phyloP scores from a whole-genome alignment of 2,113 vertebrate genomes.

The Poeciliopsis turrubarensis region DNA sequence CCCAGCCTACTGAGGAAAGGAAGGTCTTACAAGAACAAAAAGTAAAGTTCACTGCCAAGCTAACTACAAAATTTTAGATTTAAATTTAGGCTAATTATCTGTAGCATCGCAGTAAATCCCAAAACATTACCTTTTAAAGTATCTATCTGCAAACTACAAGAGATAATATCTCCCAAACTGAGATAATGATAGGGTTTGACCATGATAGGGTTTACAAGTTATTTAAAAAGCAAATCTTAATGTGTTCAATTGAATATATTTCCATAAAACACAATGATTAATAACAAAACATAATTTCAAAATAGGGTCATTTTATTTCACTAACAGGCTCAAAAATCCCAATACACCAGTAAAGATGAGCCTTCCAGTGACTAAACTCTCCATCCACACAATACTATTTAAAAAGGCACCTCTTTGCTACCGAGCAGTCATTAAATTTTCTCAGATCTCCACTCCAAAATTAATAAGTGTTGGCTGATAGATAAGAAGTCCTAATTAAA shows the following conservation, averaged over 20 bases:
- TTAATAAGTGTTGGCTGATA: not conserved
- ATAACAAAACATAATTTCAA: not conserved
- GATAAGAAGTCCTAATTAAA: constrained; percentile 1
- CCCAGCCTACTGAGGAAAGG: too few species aligned
- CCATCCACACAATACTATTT: not conserved
- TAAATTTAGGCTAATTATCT: not conserved
- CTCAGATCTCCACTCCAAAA: not conserved
- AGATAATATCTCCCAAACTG: not conserved
- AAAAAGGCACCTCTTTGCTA: not conserved
- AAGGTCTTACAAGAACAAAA: too few species aligned
- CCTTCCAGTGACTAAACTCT: not conserved
- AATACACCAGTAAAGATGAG: not conserved
- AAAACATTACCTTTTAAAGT: not conserved
- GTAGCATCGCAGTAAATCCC: not conserved
- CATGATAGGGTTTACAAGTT: too few species aligned
- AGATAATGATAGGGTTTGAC: too few species aligned
- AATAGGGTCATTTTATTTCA: not conserved
- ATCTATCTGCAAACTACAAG: not conserved
- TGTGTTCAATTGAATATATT: not conserved
- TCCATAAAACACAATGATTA: not conserved
- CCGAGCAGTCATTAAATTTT: not conserved
- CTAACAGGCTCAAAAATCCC: not conserved
- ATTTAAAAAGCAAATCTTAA: not conserved
- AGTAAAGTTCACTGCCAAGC: not conserved
- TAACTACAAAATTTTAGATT: not conserved